These are phyloP conservation scores for Galbula dea DNA, from an alignment of 2,113 vertebrate genomes.

Conservation along the genomic window DNA sequence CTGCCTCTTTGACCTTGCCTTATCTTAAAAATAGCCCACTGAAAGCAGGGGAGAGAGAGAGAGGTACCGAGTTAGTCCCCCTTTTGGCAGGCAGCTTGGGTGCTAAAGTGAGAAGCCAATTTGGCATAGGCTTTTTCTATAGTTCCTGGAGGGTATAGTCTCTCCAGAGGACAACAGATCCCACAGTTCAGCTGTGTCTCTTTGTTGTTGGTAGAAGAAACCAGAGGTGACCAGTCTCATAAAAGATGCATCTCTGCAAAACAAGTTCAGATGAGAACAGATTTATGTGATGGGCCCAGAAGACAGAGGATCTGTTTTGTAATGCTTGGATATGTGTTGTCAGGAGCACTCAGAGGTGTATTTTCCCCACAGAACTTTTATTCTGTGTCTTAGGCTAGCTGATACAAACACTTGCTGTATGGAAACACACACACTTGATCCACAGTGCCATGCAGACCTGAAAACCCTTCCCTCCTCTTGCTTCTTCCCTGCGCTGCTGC, in stretches of 20 bases:
- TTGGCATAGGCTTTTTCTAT: neutral
- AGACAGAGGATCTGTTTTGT: neutral
- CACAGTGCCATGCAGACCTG: neutral
- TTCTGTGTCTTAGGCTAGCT: neutral
- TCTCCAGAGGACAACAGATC: neutral
- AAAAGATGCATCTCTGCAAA: neutral
- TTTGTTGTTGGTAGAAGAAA: neutral
- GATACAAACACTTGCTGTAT: neutral
- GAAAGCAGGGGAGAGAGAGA: neutral
- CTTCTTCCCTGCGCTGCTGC: neutral
- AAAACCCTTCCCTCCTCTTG: neutral
- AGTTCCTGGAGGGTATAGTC: neutral
- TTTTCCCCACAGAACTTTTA: neutral
- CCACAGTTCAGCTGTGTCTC: neutral
- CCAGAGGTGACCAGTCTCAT: neutral
- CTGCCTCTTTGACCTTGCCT: neutral
- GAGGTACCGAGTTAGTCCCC: neutral
- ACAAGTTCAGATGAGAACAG: neutral
- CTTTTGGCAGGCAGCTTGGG: neutral
- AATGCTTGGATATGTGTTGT: fast-evolving
- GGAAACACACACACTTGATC: neutral
- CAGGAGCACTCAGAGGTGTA: neutral
- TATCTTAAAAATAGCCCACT: neutral
- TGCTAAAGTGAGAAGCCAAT: neutral
- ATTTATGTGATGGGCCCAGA: neutral